These are phyloP conservation scores for Phalacrocorax aristotelis DNA, from an alignment of 2,113 vertebrate species.

Conservation along the genomic window DNA sequence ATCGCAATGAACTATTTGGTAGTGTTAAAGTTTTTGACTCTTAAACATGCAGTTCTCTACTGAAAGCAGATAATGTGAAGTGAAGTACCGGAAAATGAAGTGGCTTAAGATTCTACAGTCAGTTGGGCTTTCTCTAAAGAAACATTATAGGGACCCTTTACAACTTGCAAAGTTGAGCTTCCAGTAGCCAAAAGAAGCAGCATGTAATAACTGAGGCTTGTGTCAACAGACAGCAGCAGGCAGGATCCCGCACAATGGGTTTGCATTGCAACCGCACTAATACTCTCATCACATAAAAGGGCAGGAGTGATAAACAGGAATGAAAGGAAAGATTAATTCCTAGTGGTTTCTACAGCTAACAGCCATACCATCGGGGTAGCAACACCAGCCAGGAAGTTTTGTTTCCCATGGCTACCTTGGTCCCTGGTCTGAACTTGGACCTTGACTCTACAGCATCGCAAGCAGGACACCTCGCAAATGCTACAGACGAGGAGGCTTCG, in stretches of 20 bases:
- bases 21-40: neutral
- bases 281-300: neutral
- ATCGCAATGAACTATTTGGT: neutral
- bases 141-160: neutral
- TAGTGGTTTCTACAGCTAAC: neutral
- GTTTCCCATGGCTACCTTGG: neutral
- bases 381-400: neutral
- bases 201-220: neutral
- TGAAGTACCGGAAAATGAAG: neutral
- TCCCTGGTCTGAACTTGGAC: neutral
- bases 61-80: neutral
- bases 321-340: neutral
- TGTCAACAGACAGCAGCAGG: conserved; percentile 10
- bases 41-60: neutral
- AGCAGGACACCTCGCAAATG: accelerated
- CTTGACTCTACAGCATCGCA: accelerated
- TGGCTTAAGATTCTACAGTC: neutral
- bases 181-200: neutral
- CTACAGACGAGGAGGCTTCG: accelerated
- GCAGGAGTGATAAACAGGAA: neutral
- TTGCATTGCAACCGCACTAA: neutral
- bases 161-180: neutral
- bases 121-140: conserved; percentile 21
- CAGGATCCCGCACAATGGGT: neutral
- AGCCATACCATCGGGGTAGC: neutral